These are phyloP conservation scores for Pterocles burchelli DNA, from an alignment of 2,113 vertebrate genomes.

Conservation along the genomic window DNA sequence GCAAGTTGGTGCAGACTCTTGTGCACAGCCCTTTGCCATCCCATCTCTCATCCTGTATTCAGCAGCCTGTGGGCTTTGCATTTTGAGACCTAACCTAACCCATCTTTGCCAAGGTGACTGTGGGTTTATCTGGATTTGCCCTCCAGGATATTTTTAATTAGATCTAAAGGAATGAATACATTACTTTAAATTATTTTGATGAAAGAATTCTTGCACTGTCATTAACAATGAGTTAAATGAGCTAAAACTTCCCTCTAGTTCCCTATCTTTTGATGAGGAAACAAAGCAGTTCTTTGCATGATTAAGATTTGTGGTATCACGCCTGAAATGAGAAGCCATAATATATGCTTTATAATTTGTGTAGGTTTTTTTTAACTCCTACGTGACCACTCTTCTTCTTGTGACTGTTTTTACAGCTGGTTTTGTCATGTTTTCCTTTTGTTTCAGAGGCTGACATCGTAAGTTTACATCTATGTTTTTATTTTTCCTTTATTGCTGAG, in stretches of 20 bases:
- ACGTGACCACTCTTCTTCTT: neutral
- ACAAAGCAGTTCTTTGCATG: slow-evolving; percentile 64
- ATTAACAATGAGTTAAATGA: slow-evolving; percentile 56
- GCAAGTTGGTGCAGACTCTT: neutral
- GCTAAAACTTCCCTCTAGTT: slow-evolving; percentile 42
- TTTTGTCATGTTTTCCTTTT: slow-evolving; percentile 61
- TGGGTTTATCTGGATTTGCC: slow-evolving; percentile 3
- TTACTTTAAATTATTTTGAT: slow-evolving; percentile 55
- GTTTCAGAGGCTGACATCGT: neutral
- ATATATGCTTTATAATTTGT: slow-evolving; percentile 14
- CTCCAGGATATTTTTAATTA: slow-evolving; percentile 37
- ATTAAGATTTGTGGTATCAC: slow-evolving; percentile 54
- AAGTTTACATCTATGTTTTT: neutral
- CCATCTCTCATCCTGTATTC: neutral
- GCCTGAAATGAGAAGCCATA: slow-evolving; percentile 48
- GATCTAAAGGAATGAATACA: slow-evolving; percentile 37
- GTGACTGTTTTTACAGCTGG: slow-evolving; percentile 41
- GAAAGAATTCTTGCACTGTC: slow-evolving; percentile 21
- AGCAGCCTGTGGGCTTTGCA: neutral
- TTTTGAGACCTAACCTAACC: neutral
- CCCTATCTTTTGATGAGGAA: slow-evolving; percentile 55
- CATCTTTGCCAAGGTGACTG: slow-evolving; percentile 26
- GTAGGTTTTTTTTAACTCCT: slow-evolving; percentile 43
- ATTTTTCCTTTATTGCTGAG: slow-evolving; percentile 3
- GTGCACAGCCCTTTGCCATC: neutral